Conservation (phyloP, 2,888 invertebrate species). For the Noctua janthe region DNA sequence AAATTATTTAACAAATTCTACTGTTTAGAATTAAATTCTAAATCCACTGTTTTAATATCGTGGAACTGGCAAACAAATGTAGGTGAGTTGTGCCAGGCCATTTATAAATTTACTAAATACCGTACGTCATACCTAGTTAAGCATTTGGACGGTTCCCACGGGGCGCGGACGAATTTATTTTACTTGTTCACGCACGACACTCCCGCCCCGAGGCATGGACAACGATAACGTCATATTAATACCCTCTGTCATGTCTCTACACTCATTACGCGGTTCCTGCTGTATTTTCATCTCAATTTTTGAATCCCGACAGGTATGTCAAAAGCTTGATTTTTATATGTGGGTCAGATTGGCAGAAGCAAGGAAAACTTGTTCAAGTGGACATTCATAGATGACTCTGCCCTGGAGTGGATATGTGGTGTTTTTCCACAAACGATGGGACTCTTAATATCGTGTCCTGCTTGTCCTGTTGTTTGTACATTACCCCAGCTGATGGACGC, state of each 20-base stretch:
- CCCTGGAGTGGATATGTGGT: not conserved
- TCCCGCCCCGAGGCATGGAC: constrained; percentile 35
- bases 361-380: not conserved
- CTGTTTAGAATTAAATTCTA: not conserved
- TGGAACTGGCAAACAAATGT: constrained; percentile 30
- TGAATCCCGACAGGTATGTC: not conserved
- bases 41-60: constrained; percentile 18
- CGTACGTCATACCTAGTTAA: constrained; percentile 46
- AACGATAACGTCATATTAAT: constrained; percentile 53
- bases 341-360: not conserved
- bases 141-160: constrained; percentile 51
- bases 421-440: not conserved
- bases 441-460: not conserved
- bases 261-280: constrained; percentile 45
- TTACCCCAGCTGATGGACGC: not conserved
- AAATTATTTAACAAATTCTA: constrained; percentile 10
- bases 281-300: constrained; percentile 27
- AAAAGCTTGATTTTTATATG: constrained; percentile 23
- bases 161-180: constrained; percentile 55
- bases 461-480: not conserved
- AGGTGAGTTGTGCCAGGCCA: constrained; percentile 28
- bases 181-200: constrained; percentile 47
- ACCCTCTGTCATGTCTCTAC: constrained; percentile 37
- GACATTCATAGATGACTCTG: not conserved
- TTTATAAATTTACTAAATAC: constrained; percentile 49